Base-by-base conservation (phyloP, 30 jellyfish, hydroid and myxozoan species). In the Aurelia sp. region DNA sequence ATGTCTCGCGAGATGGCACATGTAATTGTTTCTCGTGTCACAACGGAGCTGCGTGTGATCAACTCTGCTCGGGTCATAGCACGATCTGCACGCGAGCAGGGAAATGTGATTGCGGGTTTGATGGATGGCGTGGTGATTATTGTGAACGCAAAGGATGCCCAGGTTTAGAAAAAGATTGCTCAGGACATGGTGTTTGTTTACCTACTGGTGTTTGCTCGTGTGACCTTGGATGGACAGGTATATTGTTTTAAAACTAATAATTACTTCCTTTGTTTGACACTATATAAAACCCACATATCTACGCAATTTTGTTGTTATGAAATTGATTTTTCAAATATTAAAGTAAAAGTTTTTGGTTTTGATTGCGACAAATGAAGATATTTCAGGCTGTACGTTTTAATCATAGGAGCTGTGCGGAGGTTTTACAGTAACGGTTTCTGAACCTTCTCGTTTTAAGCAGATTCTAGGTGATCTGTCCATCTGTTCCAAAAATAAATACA, bases 111-210 rank as follows among this genome's bases (percentile, higher is more conserved):
- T 85, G 94, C 55, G 94, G 94, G 10, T 85, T 85, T 24, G 84
- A 61, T 2, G 94, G 94, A 21, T 85, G 94, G 94, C 94, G 94
- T n/a, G 94, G 94, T 16, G 94, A 85, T 62, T 85, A 38, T 21
- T 85, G 94, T 33, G 94, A 85, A 50, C 75, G 94, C 15, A 74
- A 75, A 63, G 94, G 94, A 8, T 85, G 94, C 59, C 94, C 94
- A 5, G 94, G 94, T 13, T 27, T 58, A 12, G 81, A 66, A 12
- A 73, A 35, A 5, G 94, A 74, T 52, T 85, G 94, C 53, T 85
- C 94, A 6, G 88, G 94, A 40, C 75, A 85, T 47, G 94, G 94
- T 20, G 94, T 85, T 19, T 85, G 94, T 41, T 63, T 85, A 80
- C 94, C 94, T 19, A 85, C 94, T 15, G 94, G 94, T 2, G 76